A percentile compares a stretch with the other conserved stretches of the same genome.
phyloP scores from a whole-genome alignment of 2,888 invertebrate genomes.

The Cynaeus angustus region DNA sequence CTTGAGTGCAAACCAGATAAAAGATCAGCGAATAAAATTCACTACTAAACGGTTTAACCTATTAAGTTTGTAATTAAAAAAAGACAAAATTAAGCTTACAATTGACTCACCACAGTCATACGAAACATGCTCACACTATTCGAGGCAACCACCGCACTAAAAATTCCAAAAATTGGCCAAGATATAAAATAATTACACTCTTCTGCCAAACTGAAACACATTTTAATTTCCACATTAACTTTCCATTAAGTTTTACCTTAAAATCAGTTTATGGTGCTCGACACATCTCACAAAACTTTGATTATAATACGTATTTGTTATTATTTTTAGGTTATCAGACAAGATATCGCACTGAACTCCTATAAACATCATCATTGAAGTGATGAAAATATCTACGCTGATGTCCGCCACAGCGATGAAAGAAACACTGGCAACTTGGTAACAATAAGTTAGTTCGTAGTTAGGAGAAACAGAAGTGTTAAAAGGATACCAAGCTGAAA shows the following conservation, averaged over 20 bases:
- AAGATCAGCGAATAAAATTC: not conserved
- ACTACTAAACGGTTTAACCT: not conserved
- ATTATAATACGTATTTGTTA: not conserved
- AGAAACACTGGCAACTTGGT: slow-evolving; percentile 5
- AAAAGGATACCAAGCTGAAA: slow-evolving; percentile 17
- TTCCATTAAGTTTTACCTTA: not conserved
- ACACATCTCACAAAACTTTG: slow-evolving; percentile 1
- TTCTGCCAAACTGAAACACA: slow-evolving; percentile 7
- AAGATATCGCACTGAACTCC: slow-evolving; percentile 13
- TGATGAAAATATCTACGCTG: slow-evolving; percentile 1
- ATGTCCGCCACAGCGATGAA: not conserved
- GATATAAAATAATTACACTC: slow-evolving; percentile 1
- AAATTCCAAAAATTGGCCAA: not conserved
- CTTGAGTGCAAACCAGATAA: not conserved
- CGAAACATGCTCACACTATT: not conserved
- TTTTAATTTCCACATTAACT: not conserved
- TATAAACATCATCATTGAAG: not conserved
- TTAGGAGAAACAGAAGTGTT: slow-evolving; percentile 2
- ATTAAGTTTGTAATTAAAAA: not conserved
- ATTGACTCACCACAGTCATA: not conserved
- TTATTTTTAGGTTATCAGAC: not conserved
- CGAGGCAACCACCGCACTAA: not conserved
- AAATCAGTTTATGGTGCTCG: slow-evolving; percentile 3
- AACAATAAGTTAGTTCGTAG: slow-evolving; percentile 13
- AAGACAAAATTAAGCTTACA: not conserved